A percentile compares a stretch with the other conserved stretches of the same genome.
Conservation (phyloP, 2,888 invertebrate genomes). For the Epiblema foenella region DNA sequence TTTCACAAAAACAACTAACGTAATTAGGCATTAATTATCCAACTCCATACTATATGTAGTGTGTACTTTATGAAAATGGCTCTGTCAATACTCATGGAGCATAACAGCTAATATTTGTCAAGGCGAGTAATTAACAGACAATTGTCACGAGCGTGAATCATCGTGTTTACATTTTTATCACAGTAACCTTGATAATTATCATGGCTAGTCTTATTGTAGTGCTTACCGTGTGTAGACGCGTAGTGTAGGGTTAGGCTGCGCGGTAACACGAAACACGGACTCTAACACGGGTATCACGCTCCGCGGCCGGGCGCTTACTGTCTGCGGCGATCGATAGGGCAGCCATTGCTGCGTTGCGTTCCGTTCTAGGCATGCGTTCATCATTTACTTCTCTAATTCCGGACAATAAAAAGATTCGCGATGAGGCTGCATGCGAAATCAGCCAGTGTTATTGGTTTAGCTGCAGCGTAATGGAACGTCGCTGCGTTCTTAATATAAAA, state of each 20-base stretch:
- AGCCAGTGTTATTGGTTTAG: slow-evolving; percentile 13
- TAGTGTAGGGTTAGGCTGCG: slow-evolving; percentile 36
- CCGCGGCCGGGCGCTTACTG: slow-evolving; percentile 77
- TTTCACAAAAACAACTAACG: slow-evolving; percentile 27
- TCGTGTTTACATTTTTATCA: slow-evolving; percentile 35
- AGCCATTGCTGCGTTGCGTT: slow-evolving; percentile 75
- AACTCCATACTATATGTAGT: slow-evolving; percentile 16
- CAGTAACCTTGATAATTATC: slow-evolving; percentile 12
- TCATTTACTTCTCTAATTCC: slow-evolving; percentile 44
- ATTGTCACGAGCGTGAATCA: slow-evolving; percentile 18
- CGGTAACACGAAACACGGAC: slow-evolving; percentile 49
- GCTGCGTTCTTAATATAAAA: slow-evolving; percentile 7
- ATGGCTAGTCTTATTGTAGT: slow-evolving; percentile 23
- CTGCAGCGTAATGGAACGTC: slow-evolving; percentile 29
- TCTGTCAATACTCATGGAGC: slow-evolving; percentile 43
- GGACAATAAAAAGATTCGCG: slow-evolving; percentile 31
- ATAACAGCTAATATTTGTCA: slow-evolving; percentile 49
- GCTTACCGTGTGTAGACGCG: slow-evolving; percentile 40
- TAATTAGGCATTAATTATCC: slow-evolving; percentile 29
- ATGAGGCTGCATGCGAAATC: slow-evolving; percentile 23
- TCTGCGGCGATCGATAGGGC: slow-evolving; percentile 78
- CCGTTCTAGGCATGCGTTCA: slow-evolving; percentile 64
- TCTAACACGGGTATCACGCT: slow-evolving; percentile 65
- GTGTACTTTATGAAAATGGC: slow-evolving; percentile 28
- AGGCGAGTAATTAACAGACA: slow-evolving; percentile 16